Conservation (phyloP, 2,113 vertebrate species). For the Himantopus leucocephalus region DNA sequence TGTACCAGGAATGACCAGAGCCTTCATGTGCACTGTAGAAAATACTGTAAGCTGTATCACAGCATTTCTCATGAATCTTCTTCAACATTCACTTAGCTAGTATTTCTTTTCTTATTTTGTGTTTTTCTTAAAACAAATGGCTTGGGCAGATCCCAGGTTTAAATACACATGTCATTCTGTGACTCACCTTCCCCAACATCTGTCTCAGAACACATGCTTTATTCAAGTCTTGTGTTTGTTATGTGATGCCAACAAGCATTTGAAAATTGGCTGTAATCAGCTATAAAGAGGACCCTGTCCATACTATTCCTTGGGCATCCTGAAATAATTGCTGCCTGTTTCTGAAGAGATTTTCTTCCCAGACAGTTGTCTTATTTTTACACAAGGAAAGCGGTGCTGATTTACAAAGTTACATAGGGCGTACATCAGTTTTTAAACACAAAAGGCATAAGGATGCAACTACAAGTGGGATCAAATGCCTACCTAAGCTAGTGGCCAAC, state of each 20-base stretch:
- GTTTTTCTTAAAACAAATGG: neutral
- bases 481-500: neutral
- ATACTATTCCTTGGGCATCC: neutral
- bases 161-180: neutral
- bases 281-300: neutral
- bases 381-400: neutral
- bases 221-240: neutral
- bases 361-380: neutral
- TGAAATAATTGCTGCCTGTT: neutral
- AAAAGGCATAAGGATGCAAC: neutral
- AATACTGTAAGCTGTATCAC: neutral
- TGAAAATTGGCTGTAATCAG: neutral
- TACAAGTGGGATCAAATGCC: neutral
- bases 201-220: neutral
- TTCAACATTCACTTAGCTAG: neutral
- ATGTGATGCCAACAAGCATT: neutral
- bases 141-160: neutral
- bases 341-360: neutral
- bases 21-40: neutral
- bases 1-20: conserved; percentile 45
- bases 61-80: neutral
- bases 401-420: neutral
- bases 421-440: neutral
- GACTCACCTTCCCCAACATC: neutral
- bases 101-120: neutral